Percentiles rank a stretch among this genome's conserved stretches.
These are phyloP conservation scores for Danaus plexippus DNA, from an alignment of 1,140 invertebrate genomes.

Conservation along the genomic window DNA sequence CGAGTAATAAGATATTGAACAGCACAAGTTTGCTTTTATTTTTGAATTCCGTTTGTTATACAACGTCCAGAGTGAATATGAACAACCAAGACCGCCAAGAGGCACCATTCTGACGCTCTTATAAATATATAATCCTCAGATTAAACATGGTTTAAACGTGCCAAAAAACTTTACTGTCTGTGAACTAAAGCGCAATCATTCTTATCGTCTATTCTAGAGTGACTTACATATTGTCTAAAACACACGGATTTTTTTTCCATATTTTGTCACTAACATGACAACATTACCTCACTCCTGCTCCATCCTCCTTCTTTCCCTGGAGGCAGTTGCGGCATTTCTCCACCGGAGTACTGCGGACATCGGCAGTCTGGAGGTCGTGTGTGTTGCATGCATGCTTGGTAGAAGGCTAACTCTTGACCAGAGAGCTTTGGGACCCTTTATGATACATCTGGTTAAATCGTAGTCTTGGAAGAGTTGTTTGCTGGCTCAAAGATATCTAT, in stretches of 20 bases:
- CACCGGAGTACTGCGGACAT: slow-evolving; percentile 50
- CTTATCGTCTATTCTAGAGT: background rate
- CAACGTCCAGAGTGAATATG: too few species aligned
- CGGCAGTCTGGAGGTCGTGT: slow-evolving; percentile 52
- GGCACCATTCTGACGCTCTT: too few species aligned
- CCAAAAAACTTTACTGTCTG: too few species aligned
- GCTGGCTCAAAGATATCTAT: background rate
- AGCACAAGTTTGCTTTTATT: too few species aligned
- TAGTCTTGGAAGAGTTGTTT: background rate
- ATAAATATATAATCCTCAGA: too few species aligned
- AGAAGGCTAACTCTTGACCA: slow-evolving; percentile 53
- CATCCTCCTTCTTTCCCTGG: slow-evolving; percentile 55
- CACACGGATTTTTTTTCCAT: background rate
- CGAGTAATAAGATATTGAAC: too few species aligned
- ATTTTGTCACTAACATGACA: too few species aligned
- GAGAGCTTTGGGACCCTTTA: slow-evolving; percentile 40
- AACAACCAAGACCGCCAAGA: too few species aligned
- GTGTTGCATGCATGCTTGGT: slow-evolving; percentile 56
- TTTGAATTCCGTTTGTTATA: too few species aligned
- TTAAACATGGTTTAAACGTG: too few species aligned
- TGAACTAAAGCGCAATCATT: too few species aligned
- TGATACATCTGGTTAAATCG: background rate
- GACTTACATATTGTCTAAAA: background rate
- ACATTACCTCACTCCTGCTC: slow-evolving; percentile 53
- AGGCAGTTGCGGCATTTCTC: slow-evolving; percentile 38